Evolutionary conservation across 2,797 vertebrate species (phyloP).

Genomic region (Sparus aurata): DNA sequence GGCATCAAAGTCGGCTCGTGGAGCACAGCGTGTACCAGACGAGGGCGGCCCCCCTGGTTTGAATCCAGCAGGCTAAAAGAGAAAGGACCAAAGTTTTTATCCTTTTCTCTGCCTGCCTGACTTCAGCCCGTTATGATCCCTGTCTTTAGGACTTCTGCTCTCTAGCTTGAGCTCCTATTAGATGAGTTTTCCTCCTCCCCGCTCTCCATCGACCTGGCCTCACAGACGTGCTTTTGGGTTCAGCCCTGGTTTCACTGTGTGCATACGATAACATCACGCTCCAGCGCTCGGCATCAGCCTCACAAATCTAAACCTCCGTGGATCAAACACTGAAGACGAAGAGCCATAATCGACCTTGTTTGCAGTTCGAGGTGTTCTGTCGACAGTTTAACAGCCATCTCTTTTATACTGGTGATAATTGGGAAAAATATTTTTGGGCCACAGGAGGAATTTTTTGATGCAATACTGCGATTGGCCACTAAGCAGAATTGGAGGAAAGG

Average conservation of each 20-base stretch:
- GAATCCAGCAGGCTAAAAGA: not conserved
- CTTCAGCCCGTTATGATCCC: not conserved
- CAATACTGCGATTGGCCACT: too few relatives aligned
- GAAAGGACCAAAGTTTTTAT: too few relatives aligned
- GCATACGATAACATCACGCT: too few relatives aligned
- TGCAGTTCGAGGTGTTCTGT: not conserved
- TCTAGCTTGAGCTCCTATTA: not conserved
- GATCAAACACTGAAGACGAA: too few relatives aligned
- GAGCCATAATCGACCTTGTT: too few relatives aligned
- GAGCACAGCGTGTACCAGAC: not conserved
- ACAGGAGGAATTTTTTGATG: too few relatives aligned
- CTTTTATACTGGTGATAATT: too few relatives aligned
- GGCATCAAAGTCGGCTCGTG: not conserved
- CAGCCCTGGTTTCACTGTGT: not conserved
- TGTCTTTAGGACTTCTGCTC: not conserved
- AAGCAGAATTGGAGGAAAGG: too few relatives aligned
- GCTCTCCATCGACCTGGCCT: not conserved
- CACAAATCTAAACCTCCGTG: too few relatives aligned
- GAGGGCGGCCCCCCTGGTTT: not conserved
- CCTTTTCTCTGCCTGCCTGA: not conserved
- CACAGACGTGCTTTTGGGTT: not conserved
- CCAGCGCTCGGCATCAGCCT: not conserved
- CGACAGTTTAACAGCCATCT: too few relatives aligned
- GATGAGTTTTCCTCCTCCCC: not conserved
- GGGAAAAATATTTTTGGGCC: too few relatives aligned